Evolutionary conservation across 1,140 invertebrate genomes (phyloP), one percentile per base, ranked within the genome.

Genomic region (Caenorhabditis briggsae): DNA sequence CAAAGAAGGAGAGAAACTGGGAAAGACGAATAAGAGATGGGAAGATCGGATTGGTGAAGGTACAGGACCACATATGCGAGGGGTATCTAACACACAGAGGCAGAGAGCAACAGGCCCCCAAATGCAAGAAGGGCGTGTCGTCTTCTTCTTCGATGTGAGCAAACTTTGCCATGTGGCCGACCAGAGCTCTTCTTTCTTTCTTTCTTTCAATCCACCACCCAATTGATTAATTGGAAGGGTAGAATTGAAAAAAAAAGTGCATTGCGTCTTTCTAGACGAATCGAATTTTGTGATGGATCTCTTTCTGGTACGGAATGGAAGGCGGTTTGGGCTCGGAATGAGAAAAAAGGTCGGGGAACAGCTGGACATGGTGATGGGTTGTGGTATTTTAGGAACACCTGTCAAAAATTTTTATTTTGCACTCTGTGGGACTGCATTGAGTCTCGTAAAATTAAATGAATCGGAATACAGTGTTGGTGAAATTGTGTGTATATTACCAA

Each of bases 121-220:
- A 23, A 41, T 18, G 41, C 33, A 33, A 33, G 70, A 78, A 78
- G 46, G 70, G 70, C 70, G 70, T 46, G 70, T 78, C 46, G 46
- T 78, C 70, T 78, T 78, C 46, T 33, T 78, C 70, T 78, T 78
- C 70, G 70, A 43, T 78, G 70, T 78, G 70, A 78, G 70, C 70
- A 78, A 78, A 78, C 70, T 78, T 78, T 78, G 70, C 70, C 70
- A 78, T 78, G 70, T 78, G 70, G 70, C 46, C 70, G 70, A 78
- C 70, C 70, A 78, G 46, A 50, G 70, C 41, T 48, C 65, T 70
- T n/a, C n/a, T 20, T 70, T 70, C 70, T 46, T 70, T 70, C 70
- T 78, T 78, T 78, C 70, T 78, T 78, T 46, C 70, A 53, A 78
- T 78, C 70, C 70, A 78, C 70, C 64, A 46, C 41, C 70, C 70